Base-by-base conservation (phyloP, 2,113 vertebrate genomes). In the Oreotragus oreotragus region DNA sequence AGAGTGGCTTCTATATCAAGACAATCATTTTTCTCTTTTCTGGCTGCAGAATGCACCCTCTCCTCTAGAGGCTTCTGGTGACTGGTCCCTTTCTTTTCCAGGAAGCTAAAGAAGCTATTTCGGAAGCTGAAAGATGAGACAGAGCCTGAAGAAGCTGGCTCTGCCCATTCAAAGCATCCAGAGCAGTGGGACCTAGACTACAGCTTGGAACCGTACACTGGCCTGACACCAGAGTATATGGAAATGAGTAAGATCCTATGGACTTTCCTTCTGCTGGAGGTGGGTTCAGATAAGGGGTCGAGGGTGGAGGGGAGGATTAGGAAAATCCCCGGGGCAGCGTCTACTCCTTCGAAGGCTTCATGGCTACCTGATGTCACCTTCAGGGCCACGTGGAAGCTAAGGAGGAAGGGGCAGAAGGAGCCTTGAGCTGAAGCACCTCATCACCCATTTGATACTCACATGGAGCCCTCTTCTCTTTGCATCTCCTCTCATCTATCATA, bases 141-240 rank as follows among this genome's bases (percentile, higher is more conserved):
- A 0, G 98, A 98, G 11, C 96, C 98, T 19, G 98, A 99, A n/a
- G 98, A 99, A 96, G 97, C 96, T 12, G 98, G 99, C 73, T 98
- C 98, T 12, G 98, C 98, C 45, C 98, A 98, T 13, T 99, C 98
- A 55, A 99, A 99, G 83, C 98, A 98, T 4, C 99, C 99, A 51
- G 99, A 99, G 85, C 99, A 99, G 11, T 99, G 99, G 99, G 99
- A 99, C 77, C 99, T 99, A 4, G 99, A 99, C 96, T 99, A 99
- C 33, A 98, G 97, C 66, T 98, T 99, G 96, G 99, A 99, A 85
- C 99, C 99, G 0, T 99, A 99, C 94, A 99, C 99, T 4, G 99
- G 99, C 1, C 98, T 99, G 80, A 99, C 99, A 88, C 99, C 99
- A 30, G 99, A 99, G 94, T 99, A 99, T 98, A 99, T 99, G 99